Evolutionary conservation across 2,797 vertebrate genomes (phyloP), one percentile per base, ranked within the genome.

Genomic region (Fringilla coelebs): DNA sequence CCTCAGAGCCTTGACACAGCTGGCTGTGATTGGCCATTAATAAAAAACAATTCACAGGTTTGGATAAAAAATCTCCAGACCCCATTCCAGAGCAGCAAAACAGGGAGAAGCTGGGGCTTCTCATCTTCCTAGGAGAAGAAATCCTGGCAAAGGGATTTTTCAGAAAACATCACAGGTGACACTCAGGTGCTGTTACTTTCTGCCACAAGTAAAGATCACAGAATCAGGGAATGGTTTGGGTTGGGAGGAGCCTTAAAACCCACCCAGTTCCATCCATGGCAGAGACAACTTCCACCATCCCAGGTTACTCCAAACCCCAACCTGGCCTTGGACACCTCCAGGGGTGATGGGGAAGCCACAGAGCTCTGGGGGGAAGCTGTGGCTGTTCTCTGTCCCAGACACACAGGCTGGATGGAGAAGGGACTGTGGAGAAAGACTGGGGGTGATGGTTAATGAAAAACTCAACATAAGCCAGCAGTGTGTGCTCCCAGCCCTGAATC

Each of bases 191-290:
- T 32, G 51, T 13, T 31, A 7, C 13, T 28, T 61, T 43, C 48
- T 41, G 46, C 25, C 9, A 0, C 2, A 28, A 63, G 6, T 6
- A 58, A 36, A 60, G 10, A 19, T 7, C 11, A 3, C 6, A 14
- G 26, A 51, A 65, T 49, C 11, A 14, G 25, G 43, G 60, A 38
- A 38, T 38, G 3, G 8, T 57, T 87, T 63, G 13, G 51, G 60
- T 9, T 72, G 32, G 28, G 51, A 79, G 6, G 10, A n/a, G 7
- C 28, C 5, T n/a, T 51, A 24, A 62, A 65, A 2, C 2, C 2
- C 26, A 63, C 1, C 3, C 19, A 3, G 5, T 18, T 3, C 40
- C 40, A 52, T 3, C 9, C n/a, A 29, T 10, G 1, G 21, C 28
- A 34, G 49, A 8, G 45, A 38, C 5, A 49, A 1, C 7, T 38